Conservation (phyloP, 2,113 vertebrate genomes). For the Malurus alboscapulatus region DNA sequence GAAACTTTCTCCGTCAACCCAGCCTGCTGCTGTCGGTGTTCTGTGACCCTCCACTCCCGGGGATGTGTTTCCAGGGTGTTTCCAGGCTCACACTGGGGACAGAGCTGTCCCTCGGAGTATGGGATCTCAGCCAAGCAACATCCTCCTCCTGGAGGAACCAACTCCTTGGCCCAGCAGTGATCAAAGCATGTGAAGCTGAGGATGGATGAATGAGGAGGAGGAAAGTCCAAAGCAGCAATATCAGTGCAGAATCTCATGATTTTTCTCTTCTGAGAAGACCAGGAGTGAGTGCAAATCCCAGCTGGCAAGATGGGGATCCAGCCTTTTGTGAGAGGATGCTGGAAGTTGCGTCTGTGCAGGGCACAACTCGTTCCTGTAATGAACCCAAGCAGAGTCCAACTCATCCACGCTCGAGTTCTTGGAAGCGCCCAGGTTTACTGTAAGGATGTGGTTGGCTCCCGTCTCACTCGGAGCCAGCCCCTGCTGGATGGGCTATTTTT, state of each 20-base stretch:
- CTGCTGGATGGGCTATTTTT: neutral
- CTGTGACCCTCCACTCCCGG: neutral
- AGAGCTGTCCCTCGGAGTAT: rapidly evolving
- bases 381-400: neutral
- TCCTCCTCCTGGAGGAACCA: neutral
- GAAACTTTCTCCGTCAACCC: neutral
- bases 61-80: neutral
- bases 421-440: neutral
- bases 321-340: neutral
- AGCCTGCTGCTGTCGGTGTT: neutral
- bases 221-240: neutral
- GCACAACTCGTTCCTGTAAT: neutral
- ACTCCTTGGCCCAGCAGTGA: neutral
- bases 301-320: neutral
- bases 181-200: rapidly evolving
- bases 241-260: rapidly evolving
- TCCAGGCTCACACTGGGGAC: neutral
- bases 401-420: neutral
- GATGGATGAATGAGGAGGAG: neutral
- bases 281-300: neutral
- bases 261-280: neutral
- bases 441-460: rapidly evolving
- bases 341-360: neutral
- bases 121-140: neutral
- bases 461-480: rapidly evolving